Evolutionary conservation across 2,888 invertebrate species (phyloP).

Genomic region (Dichetophora obliterata): DNA sequence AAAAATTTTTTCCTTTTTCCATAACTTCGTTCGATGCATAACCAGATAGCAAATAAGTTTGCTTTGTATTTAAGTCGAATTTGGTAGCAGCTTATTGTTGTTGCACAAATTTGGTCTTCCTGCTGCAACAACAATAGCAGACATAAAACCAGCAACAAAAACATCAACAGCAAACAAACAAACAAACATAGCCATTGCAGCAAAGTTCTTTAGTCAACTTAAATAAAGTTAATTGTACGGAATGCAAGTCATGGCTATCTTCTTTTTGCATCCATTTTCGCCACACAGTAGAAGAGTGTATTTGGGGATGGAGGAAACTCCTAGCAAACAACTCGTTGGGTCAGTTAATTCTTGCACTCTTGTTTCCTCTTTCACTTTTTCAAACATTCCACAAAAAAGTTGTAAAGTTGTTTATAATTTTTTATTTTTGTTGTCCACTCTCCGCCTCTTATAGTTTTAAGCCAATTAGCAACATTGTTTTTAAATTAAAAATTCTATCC

Average conservation of each 20-base stretch:
- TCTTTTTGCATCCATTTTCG: background rate
- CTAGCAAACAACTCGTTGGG: background rate
- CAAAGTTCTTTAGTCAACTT: background rate
- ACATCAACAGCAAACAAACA: background rate
- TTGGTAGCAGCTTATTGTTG: background rate
- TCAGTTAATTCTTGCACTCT: background rate
- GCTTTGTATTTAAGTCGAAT: no score
- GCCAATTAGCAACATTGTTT: slow-evolving; percentile 34
- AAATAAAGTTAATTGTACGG: slow-evolving; percentile 13
- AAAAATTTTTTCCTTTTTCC: background rate
- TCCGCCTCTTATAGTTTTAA: slow-evolving; percentile 10
- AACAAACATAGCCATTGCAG: background rate
- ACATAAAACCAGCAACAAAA: background rate
- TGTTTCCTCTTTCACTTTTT: background rate
- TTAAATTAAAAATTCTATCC: slow-evolving; percentile 20
- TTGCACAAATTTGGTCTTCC: background rate
- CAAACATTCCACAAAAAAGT: background rate
- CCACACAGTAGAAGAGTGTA: background rate
- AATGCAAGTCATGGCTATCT: background rate
- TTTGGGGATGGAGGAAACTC: background rate
- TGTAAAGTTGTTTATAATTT: background rate
- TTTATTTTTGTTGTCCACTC: background rate
- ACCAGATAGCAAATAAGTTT: background rate
- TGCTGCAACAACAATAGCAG: no score
- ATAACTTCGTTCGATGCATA: background rate